A percentile compares a stretch with the other conserved stretches of the same genome.
Conservation (phyloP, 2,888 invertebrate species). For the Meiosimyza platycephala region DNA sequence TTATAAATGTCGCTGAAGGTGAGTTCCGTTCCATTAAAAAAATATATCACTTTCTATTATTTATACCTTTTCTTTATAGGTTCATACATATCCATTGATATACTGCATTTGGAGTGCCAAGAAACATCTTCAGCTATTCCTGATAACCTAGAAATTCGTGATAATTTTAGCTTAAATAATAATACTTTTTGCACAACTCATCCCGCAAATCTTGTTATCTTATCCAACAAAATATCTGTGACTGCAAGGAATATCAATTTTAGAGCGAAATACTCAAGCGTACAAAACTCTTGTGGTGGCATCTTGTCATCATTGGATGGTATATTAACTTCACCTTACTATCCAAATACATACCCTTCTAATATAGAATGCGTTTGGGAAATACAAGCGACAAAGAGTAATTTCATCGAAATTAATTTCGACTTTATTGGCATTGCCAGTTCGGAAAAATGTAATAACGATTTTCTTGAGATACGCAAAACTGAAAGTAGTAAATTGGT, state of each 20-base stretch:
- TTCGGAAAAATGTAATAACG: conserved; percentile 82
- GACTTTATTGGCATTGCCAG: conserved; percentile 75
- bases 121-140: no score
- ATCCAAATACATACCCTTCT: conserved; percentile 76
- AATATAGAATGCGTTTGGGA: conserved; percentile 82
- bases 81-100: conserved; percentile 50
- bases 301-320: conserved; percentile 73
- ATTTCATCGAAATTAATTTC: conserved; percentile 76
- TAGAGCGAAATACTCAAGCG: conserved; percentile 67
- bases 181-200: conserved; percentile 46
- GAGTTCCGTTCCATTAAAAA: no score
- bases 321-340: conserved; percentile 76
- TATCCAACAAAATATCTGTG: conserved; percentile 47
- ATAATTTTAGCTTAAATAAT: no score
- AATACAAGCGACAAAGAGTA: conserved; percentile 76
- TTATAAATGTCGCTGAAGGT: conserved; percentile 43
- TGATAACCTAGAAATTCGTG: no score
- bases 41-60: no score
- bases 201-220: conserved; percentile 47
- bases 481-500: conserved; percentile 74
- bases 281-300: conserved; percentile 78
- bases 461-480: conserved; percentile 85
- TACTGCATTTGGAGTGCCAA: conserved; percentile 57
- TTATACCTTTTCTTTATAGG: background rate
- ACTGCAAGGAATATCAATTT: conserved; percentile 49